phyloP scores from a whole-genome alignment of 2,113 vertebrate species.

The Ursus arctos region DNA sequence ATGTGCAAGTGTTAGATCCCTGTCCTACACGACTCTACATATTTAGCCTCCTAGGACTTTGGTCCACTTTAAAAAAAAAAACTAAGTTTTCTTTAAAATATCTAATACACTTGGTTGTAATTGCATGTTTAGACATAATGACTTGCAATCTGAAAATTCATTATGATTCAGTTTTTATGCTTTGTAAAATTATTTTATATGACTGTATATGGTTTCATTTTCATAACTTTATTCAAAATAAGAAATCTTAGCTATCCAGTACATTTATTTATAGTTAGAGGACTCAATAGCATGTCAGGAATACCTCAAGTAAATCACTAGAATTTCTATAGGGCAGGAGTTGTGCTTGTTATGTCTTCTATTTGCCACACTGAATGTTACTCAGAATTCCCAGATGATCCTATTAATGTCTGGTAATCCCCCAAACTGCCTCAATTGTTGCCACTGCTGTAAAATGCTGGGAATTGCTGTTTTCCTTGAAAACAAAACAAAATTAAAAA shows the following conservation, averaged over 20 bases:
- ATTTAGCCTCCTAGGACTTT: neutral
- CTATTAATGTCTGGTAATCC: neutral
- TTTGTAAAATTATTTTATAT: constrained; percentile 8
- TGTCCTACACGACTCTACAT: neutral
- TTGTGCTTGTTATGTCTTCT: neutral
- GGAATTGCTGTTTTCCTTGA: neutral
- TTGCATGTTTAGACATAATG: neutral
- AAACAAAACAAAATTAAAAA: constrained; percentile 13
- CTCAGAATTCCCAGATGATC: neutral
- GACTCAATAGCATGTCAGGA: neutral
- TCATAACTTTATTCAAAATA: neutral
- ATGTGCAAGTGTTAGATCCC: neutral
- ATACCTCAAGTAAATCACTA: neutral
- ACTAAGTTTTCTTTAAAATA: neutral
- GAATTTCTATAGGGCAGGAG: neutral
- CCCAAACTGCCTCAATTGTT: neutral
- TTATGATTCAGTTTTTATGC: neutral
- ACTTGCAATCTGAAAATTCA: neutral
- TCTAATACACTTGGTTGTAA: neutral
- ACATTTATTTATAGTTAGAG: neutral
- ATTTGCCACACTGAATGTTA: neutral
- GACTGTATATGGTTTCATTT: neutral
- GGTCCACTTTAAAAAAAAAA: neutral
- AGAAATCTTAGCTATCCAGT: neutral
- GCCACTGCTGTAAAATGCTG: neutral